Conservation (phyloP, 2,888 invertebrate species). For the Bombylius discolor region DNA sequence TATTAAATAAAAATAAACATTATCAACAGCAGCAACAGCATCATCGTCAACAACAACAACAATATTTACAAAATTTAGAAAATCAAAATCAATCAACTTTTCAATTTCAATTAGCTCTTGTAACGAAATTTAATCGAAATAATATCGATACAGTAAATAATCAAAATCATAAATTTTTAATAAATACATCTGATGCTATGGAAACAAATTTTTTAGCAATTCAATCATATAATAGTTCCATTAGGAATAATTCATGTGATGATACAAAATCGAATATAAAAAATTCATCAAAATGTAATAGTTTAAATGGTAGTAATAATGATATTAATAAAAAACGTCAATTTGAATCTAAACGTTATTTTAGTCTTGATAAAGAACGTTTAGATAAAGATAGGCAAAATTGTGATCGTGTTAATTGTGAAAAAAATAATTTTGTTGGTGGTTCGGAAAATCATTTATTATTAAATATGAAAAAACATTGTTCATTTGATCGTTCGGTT, state of each 20-base stretch:
- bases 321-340: conserved; percentile 16
- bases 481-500: conserved; percentile 16
- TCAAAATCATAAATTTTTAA: conserved; percentile 4
- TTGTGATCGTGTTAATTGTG: not conserved
- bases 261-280: conserved; percentile 5
- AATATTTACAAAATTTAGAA: conserved; percentile 7
- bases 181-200: conserved; percentile 15
- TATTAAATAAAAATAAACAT: not conserved
- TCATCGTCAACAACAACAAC: conserved; percentile 10
- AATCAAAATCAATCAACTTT: conserved; percentile 7
- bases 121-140: conserved; percentile 15
- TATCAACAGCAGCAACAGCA: not conserved
- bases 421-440: conserved; percentile 7
- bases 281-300: conserved; percentile 15
- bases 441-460: conserved; percentile 12
- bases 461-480: conserved; percentile 15
- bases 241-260: not conserved
- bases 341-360: conserved; percentile 17
- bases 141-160: not conserved
- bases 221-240: not conserved
- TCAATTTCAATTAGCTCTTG: conserved; percentile 14
- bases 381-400: conserved; percentile 10
- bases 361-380: conserved; percentile 20
- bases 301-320: conserved; percentile 16
- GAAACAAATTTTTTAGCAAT: conserved; percentile 15